These are phyloP conservation scores for Brachionus calyciflorus DNA, from an alignment of 1,140 invertebrate genomes.

Conservation along the genomic window DNA sequence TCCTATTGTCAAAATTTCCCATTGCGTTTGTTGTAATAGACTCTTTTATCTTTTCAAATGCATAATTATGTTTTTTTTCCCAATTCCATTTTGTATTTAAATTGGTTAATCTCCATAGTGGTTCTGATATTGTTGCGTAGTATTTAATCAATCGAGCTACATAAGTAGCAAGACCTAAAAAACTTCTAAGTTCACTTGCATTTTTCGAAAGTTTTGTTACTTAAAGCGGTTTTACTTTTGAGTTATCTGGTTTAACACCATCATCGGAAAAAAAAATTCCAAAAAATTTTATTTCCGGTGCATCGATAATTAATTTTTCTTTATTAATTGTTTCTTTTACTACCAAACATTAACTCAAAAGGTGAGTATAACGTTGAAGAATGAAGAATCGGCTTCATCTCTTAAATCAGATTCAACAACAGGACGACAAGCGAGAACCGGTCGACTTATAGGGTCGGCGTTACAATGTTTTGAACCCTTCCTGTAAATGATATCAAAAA, in stretches of 20 bases:
- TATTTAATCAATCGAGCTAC: slow-evolving; percentile 48
- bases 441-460: too few relatives aligned
- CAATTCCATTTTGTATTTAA: slow-evolving; percentile 46
- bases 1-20: slow-evolving; percentile 49
- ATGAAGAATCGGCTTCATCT: slow-evolving; percentile 47
- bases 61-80: slow-evolving; percentile 10
- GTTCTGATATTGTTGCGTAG: slow-evolving; percentile 39
- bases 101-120: slow-evolving; percentile 26
- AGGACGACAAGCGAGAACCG: too few relatives aligned
- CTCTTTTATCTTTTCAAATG: slow-evolving; percentile 42
- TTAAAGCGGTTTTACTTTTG: slow-evolving; percentile 52
- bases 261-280: slow-evolving; percentile 53
- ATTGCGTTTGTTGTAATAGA: slow-evolving; percentile 34
- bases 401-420: slow-evolving; percentile 46
- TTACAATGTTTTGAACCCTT: too few relatives aligned
- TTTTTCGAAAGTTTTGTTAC: slow-evolving; percentile 45
- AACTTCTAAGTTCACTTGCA: slow-evolving; percentile 49
- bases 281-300: slow-evolving; percentile 53
- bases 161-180: slow-evolving; percentile 50
- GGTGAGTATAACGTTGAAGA: slow-evolving; percentile 48
- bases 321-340: slow-evolving; percentile 51
- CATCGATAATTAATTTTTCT: slow-evolving; percentile 54
- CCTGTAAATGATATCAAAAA: too few relatives aligned
- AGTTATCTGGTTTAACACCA: slow-evolving; percentile 53
- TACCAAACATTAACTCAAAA: slow-evolving; percentile 50